Percentiles rank a stretch among this genome's conserved stretches.
Conservation (phyloP, 2,888 invertebrate species). For the Apotomis betuletana region DNA sequence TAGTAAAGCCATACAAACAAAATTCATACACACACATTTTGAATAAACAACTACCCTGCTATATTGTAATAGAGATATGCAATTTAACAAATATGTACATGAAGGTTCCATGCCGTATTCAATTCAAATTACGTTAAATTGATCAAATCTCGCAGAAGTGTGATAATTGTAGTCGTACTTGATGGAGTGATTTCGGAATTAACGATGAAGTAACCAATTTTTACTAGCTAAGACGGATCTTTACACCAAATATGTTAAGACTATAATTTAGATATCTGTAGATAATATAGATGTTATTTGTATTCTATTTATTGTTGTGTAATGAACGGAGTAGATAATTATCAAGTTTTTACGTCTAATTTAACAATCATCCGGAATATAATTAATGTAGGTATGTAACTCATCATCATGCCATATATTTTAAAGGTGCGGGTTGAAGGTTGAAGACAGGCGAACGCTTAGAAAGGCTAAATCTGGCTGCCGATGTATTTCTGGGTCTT, state of each 20-base stretch:
- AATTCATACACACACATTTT: no score
- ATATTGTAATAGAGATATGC: no score
- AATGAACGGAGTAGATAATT: constrained; percentile 50
- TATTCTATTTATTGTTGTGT: constrained; percentile 67
- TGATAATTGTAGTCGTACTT: constrained; percentile 58
- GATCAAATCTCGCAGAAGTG: constrained; percentile 46
- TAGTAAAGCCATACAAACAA: no score
- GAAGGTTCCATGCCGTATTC: no score
- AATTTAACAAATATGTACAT: no score
- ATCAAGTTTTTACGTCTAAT: constrained; percentile 25
- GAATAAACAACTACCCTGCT: no score
- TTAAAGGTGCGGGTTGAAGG: no score
- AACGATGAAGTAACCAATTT: constrained; percentile 54
- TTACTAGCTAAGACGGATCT: constrained; percentile 76
- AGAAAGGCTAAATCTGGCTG: no score
- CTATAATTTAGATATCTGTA: constrained; percentile 70
- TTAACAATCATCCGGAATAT: neutral
- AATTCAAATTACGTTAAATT: neutral
- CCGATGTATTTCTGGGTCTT: no score
- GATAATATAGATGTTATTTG: constrained; percentile 74
- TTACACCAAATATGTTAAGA: constrained; percentile 82
- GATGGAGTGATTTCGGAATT: constrained; percentile 49
- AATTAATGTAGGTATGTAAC: no score
- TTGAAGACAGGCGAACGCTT: no score
- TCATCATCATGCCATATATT: no score